Percentiles rank a stretch among this genome's conserved stretches.
phyloP scores from a whole-genome alignment of 2,888 invertebrate genomes.

The Thera obeliscata region DNA sequence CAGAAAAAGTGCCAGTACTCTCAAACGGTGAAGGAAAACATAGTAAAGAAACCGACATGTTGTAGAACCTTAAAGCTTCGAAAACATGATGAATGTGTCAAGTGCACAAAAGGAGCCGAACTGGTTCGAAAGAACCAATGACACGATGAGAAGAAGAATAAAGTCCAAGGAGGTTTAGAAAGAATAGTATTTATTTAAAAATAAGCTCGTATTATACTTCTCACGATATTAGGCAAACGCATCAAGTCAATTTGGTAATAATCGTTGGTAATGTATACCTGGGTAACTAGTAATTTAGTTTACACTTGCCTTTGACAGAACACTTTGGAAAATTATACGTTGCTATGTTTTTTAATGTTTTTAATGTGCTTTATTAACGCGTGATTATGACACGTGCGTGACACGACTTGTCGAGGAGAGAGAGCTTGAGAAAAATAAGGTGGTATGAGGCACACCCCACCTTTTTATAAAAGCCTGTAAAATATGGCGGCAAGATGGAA shows the following conservation, averaged over 20 bases:
- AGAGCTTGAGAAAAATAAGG: not conserved
- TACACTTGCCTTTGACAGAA: conserved; percentile 19
- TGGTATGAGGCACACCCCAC: no score
- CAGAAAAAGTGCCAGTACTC: no score
- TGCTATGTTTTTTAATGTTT: not conserved
- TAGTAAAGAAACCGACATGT: no score
- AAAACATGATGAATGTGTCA: no score
- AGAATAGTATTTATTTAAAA: conserved; percentile 8
- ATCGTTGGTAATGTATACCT: conserved; percentile 1
- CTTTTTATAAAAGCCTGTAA: no score
- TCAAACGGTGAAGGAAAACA: no score
- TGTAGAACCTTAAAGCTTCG: no score
- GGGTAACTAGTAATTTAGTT: conserved; percentile 24
- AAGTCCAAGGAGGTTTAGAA: not conserved
- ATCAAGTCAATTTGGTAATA: conserved; percentile 36
- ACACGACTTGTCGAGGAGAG: not conserved
- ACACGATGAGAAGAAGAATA: no score
- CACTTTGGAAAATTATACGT: not conserved
- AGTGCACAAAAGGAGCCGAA: no score
- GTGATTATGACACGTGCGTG: not conserved
- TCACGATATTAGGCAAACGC: conserved; percentile 37
- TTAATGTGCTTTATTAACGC: not conserved
- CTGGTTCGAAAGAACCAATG: no score
- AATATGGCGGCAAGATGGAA: no score
- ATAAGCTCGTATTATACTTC: conserved; percentile 18